Evolutionary conservation across 2,888 invertebrate species (phyloP).

Genomic region (Eilema griseolum): DNA sequence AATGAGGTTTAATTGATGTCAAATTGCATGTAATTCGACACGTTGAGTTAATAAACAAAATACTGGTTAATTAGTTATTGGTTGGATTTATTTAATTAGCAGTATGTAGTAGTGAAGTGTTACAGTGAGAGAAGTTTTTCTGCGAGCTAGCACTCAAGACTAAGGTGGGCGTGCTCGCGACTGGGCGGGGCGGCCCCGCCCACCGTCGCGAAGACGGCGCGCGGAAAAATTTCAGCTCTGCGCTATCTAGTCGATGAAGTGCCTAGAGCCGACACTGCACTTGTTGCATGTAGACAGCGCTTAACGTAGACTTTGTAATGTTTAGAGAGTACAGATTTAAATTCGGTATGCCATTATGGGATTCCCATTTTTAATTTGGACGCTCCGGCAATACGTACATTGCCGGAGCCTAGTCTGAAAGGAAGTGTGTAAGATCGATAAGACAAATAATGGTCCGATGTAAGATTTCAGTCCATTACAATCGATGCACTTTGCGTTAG

Average conservation of each 20-base stretch:
- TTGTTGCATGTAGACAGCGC: slow-evolving; percentile 63
- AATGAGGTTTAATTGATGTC: slow-evolving; percentile 61
- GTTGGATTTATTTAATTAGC: slow-evolving; percentile 26
- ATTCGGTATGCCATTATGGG: background rate
- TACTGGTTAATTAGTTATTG: slow-evolving; percentile 34
- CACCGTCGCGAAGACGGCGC: slow-evolving; percentile 74
- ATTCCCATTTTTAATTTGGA: background rate
- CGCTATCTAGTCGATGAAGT: slow-evolving; percentile 41
- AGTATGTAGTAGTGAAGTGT: slow-evolving; percentile 33
- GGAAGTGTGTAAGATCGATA: too few relatives aligned
- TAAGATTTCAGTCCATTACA: too few relatives aligned
- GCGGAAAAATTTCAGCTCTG: slow-evolving; percentile 68
- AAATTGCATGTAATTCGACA: slow-evolving; percentile 55
- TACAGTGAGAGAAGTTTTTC: slow-evolving; percentile 35
- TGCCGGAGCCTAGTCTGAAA: too few relatives aligned
- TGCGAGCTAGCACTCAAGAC: slow-evolving; percentile 58
- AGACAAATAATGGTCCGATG: too few relatives aligned
- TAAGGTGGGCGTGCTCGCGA: slow-evolving; percentile 71
- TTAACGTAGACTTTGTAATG: background rate
- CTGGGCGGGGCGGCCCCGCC: slow-evolving; percentile 80
- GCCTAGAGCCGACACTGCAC: slow-evolving; percentile 53
- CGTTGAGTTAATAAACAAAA: slow-evolving; percentile 47
- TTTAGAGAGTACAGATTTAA: background rate
- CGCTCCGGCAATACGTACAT: background rate
- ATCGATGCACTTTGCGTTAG: too few relatives aligned